A percentile compares a stretch with the other conserved stretches of the same genome.
Conservation (phyloP, 2,888 invertebrate genomes). For the Cryptocephalus moraei region DNA sequence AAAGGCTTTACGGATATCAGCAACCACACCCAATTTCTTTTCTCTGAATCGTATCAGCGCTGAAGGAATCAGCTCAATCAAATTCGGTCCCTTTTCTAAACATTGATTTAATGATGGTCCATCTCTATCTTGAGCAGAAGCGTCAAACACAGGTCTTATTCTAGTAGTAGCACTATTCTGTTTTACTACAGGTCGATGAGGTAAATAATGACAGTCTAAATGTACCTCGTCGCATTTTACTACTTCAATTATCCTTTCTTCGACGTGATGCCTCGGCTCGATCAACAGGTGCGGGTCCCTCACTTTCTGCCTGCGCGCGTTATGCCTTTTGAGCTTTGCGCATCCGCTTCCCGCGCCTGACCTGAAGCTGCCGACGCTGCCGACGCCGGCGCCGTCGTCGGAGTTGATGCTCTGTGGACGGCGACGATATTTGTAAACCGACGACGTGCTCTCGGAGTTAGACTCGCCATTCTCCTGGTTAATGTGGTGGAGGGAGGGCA, state of each 20-base stretch:
- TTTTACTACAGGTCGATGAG: too few relatives aligned
- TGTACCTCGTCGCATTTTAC: too few relatives aligned
- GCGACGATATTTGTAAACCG: constrained; percentile 20
- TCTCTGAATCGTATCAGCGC: too few relatives aligned
- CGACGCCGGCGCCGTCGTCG: constrained; percentile 30
- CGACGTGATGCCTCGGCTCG: constrained; percentile 16
- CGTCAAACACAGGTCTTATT: too few relatives aligned
- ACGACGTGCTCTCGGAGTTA: constrained; percentile 18
- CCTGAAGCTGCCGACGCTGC: constrained; percentile 15
- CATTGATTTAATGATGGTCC: too few relatives aligned
- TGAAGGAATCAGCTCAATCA: too few relatives aligned
- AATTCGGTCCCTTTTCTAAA: too few relatives aligned
- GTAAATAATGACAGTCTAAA: too few relatives aligned
- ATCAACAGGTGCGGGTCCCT: constrained; percentile 22
- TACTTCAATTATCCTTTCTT: constrained; percentile 22
- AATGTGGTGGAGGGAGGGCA: constrained; percentile 27
- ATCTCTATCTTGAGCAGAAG: too few relatives aligned
- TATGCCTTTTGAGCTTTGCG: constrained; percentile 35
- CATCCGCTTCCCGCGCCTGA: constrained; percentile 32
- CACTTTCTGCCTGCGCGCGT: constrained; percentile 35
- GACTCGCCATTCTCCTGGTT: constrained; percentile 26
- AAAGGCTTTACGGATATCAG: too few relatives aligned
- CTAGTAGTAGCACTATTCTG: too few relatives aligned
- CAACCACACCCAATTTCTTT: too few relatives aligned
- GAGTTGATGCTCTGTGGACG: constrained; percentile 31